Percentiles rank a stretch among this genome's conserved stretches.
Conservation (phyloP, 2,888 invertebrate species). For the Oxystoma pomonae region DNA sequence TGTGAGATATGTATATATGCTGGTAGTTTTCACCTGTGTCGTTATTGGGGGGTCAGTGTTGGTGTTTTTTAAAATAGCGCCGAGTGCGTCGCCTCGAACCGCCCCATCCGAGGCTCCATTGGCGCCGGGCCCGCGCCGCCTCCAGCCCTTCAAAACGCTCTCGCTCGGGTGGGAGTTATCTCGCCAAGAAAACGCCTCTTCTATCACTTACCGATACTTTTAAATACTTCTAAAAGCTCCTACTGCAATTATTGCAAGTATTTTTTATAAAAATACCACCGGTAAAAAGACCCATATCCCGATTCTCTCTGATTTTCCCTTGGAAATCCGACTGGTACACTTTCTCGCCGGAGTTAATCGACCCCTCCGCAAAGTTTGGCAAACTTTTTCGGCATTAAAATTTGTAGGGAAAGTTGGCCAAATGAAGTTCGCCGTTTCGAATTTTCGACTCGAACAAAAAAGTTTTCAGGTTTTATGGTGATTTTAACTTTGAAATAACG, state of each 20-base stretch:
- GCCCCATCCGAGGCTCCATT: not conserved
- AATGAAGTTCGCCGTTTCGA: constrained; percentile 38
- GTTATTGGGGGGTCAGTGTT: not conserved
- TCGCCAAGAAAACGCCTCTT: not conserved
- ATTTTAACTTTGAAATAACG: not conserved
- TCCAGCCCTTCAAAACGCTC: not conserved
- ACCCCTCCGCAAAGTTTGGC: constrained; percentile 38
- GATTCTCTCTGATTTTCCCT: not conserved
- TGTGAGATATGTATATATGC: not conserved
- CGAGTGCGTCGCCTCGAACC: not conserved
- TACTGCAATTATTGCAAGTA: not conserved
- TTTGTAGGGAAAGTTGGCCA: constrained; percentile 46
- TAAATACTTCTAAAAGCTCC: not conserved
- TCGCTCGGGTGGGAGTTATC: not conserved
- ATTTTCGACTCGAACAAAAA: constrained; percentile 34
- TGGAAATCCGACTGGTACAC: not conserved
- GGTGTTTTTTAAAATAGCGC: not conserved
- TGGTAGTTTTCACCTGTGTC: not conserved
- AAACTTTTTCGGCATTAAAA: constrained; percentile 49
- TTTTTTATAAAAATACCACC: not conserved
- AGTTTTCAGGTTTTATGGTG: not conserved
- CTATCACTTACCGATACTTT: not conserved
- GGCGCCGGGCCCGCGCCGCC: not conserved
- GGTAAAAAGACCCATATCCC: not conserved
- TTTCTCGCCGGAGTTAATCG: not conserved